phyloP scores from a whole-genome alignment of 2,888 invertebrate species.

The Spodoptera picta region DNA sequence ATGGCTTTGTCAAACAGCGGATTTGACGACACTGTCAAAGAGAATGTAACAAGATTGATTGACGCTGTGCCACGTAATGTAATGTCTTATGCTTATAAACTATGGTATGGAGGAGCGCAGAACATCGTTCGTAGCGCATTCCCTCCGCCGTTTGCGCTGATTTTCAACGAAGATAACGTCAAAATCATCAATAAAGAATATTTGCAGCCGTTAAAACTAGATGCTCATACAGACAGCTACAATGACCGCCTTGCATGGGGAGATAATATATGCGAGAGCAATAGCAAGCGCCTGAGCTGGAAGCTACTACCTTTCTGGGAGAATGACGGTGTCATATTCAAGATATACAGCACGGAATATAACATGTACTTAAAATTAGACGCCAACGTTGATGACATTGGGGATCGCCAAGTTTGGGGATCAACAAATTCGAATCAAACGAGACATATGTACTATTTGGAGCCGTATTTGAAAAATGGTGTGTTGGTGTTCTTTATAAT shows the following conservation, averaged over 20 bases:
- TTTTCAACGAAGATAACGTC: conserved; percentile 52
- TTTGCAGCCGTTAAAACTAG: conserved; percentile 53
- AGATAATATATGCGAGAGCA: conserved; percentile 33
- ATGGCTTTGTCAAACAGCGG: conserved; percentile 30
- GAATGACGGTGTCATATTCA: conserved; percentile 52
- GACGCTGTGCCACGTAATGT: conserved; percentile 40
- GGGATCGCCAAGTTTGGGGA: conserved; percentile 59
- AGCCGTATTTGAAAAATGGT: conserved; percentile 50
- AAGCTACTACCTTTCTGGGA: conserved; percentile 55
- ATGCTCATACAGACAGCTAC: conserved; percentile 33
- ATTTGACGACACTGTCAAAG: conserved; percentile 25
- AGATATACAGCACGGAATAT: conserved; percentile 53
- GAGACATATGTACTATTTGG: conserved; percentile 54
- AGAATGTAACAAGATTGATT: conserved; percentile 43
- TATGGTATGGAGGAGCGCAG: conserved; percentile 52
- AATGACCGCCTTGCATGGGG: conserved; percentile 58
- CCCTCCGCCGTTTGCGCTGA: conserved; percentile 50
- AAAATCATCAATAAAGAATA: conserved; percentile 55
- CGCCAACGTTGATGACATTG: conserved; percentile 29
- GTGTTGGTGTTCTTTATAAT: conserved; percentile 57
- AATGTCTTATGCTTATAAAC: conserved; percentile 57
- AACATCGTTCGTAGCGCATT: conserved; percentile 56
- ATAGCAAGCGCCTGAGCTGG: conserved; percentile 55
- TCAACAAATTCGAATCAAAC: conserved; percentile 28
- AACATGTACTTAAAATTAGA: conserved; percentile 61